These are phyloP conservation scores for Drosophila setifemur DNA, from an alignment of 1,140 invertebrate genomes.

Conservation along the genomic window DNA sequence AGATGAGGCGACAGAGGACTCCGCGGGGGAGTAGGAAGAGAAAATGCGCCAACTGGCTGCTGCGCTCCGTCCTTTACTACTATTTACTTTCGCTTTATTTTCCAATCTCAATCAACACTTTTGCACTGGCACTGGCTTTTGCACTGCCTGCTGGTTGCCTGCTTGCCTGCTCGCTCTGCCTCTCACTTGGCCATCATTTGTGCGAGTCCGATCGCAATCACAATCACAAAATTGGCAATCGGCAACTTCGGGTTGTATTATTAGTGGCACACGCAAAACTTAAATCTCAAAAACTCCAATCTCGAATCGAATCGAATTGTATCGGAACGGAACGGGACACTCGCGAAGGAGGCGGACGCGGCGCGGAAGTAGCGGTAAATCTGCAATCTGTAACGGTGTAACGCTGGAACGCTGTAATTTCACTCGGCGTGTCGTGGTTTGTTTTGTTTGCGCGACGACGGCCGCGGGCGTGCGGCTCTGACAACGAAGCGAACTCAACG, in stretches of 20 bases:
- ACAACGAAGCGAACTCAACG: not conserved
- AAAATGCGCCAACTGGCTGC: not conserved
- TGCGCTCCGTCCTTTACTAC: too few species aligned
- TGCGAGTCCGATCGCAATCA: not conserved
- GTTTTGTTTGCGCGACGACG: conserved; percentile 11
- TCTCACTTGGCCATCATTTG: too few species aligned
- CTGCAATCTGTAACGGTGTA: not conserved
- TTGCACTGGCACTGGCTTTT: not conserved
- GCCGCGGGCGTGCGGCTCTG: not conserved
- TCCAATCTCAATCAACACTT: too few species aligned
- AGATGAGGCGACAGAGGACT: conserved; percentile 5
- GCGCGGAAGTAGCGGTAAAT: not conserved
- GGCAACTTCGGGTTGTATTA: too few species aligned
- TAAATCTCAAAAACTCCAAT: too few species aligned
- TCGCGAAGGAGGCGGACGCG: not conserved
- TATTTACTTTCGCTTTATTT: too few species aligned
- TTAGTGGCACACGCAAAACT: too few species aligned
- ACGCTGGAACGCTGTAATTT: not conserved
- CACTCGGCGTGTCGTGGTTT: not conserved
- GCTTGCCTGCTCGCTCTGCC: too few species aligned
- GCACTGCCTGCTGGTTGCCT: too few species aligned
- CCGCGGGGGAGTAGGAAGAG: conserved; percentile 4
- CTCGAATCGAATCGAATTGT: too few species aligned
- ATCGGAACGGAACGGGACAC: too few species aligned
- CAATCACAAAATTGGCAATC: not conserved